Percentiles rank a stretch among this genome's conserved stretches.
Conservation (phyloP, 2,888 invertebrate species). For the Ecliptopera silaceata region DNA sequence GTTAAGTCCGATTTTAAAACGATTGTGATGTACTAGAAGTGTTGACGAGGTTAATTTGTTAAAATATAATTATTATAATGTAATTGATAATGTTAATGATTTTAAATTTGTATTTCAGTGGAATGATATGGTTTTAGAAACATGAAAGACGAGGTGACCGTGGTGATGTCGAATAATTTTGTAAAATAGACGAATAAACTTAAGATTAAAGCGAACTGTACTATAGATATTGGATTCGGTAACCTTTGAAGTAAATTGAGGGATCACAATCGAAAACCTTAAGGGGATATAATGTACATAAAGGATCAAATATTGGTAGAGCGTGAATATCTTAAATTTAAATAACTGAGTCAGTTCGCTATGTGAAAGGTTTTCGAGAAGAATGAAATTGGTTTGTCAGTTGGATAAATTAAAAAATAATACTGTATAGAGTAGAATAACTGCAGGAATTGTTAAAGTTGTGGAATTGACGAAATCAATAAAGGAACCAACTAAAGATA, state of each 20-base stretch:
- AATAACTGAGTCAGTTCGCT: constrained; percentile 46
- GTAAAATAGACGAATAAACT: constrained; percentile 24
- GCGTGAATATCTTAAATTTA: constrained; percentile 37
- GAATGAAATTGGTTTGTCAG: constrained; percentile 19
- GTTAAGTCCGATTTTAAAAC: constrained; percentile 72
- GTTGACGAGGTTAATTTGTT: constrained; percentile 74
- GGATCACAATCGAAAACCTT: constrained; percentile 66
- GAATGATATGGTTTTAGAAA: constrained; percentile 30
- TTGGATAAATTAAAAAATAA: constrained; percentile 33
- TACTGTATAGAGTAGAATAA: constrained; percentile 36
- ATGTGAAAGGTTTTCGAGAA: constrained; percentile 9
- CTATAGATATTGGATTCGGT: constrained; percentile 46
- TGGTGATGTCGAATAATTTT: constrained; percentile 29
- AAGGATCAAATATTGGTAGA: constrained; percentile 66
- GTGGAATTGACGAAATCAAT: constrained; percentile 70
- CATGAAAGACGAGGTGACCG: constrained; percentile 28
- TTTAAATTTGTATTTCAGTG: constrained; percentile 34
- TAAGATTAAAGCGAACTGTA: constrained; percentile 27
- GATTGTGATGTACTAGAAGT: constrained; percentile 80
- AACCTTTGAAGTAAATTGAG: constrained; percentile 68
- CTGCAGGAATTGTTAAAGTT: constrained; percentile 69
- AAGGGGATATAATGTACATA: constrained; percentile 68
- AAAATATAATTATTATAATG: constrained; percentile 55
- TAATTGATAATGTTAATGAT: constrained; percentile 37
- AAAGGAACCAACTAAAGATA: constrained; percentile 71